Conservation (phyloP, 2,888 invertebrate genomes). For the Apotomis betuletana region DNA sequence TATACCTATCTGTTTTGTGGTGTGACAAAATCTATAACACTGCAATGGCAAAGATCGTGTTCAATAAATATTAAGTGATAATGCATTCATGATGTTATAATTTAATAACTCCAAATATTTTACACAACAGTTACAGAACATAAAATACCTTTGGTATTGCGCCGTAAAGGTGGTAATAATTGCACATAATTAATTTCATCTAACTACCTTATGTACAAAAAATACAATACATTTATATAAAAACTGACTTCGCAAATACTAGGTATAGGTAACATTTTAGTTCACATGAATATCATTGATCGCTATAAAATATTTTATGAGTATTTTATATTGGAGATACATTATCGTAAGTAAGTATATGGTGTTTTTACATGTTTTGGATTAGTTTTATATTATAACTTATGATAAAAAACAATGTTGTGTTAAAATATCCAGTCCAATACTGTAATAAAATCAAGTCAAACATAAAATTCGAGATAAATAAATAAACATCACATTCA, state of each 20-base stretch:
- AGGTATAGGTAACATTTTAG: slow-evolving; percentile 65
- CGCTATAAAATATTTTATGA: slow-evolving; percentile 50
- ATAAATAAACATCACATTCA: slow-evolving; percentile 43
- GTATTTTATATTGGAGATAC: slow-evolving; percentile 44
- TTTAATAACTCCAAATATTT: slow-evolving; percentile 77
- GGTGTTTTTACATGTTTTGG: slow-evolving; percentile 43
- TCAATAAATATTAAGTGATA: not conserved
- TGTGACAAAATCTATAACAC: too few species aligned
- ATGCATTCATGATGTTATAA: slow-evolving; percentile 47
- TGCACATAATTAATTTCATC: slow-evolving; percentile 77
- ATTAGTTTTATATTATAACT: slow-evolving; percentile 16
- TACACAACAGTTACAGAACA: slow-evolving; percentile 80
- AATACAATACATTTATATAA: slow-evolving; percentile 76
- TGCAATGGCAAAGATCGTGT: too few species aligned
- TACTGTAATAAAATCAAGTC: slow-evolving; percentile 21
- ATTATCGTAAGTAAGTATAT: slow-evolving; percentile 33
- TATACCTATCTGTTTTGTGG: too few species aligned
- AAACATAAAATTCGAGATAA: slow-evolving; percentile 26
- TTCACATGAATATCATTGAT: slow-evolving; percentile 53
- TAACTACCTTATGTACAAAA: slow-evolving; percentile 80
- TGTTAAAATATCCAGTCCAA: slow-evolving; percentile 4
- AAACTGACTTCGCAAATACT: slow-evolving; percentile 60
- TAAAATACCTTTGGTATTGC: slow-evolving; percentile 81
- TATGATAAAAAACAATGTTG: slow-evolving; percentile 7
- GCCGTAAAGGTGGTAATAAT: slow-evolving; percentile 74